phyloP scores from a whole-genome alignment of 1,140 invertebrate genomes.

The Formica selysi region DNA sequence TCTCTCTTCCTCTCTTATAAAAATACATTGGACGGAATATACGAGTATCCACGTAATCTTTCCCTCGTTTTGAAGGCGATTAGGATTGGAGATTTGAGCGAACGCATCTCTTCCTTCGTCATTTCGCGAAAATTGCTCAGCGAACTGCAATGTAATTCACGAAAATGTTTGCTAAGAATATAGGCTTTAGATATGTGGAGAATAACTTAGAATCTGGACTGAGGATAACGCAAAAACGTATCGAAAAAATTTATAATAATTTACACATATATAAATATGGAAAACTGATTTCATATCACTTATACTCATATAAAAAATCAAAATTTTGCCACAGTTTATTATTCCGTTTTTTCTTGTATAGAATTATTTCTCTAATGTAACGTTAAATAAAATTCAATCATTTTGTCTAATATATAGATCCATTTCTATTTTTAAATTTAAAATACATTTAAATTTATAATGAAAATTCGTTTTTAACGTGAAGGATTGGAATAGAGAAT shows the following conservation, averaged over 20 bases:
- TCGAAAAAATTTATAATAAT: not conserved
- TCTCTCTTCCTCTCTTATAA: constrained; percentile 75
- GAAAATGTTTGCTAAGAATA: constrained; percentile 25
- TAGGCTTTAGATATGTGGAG: not conserved
- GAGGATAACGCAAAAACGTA: not conserved
- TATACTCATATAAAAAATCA: too few species aligned
- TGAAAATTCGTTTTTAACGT: not conserved
- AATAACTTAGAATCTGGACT: not conserved
- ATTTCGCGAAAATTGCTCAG: constrained; percentile 5
- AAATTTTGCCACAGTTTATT: not conserved
- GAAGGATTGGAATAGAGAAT: not conserved
- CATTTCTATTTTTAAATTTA: not conserved
- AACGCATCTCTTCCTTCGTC: constrained; percentile 21
- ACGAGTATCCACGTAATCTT: constrained; percentile 69
- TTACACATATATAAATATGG: constrained; percentile 25
- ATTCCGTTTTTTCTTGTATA: not conserved
- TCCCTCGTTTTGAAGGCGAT: constrained; percentile 35
- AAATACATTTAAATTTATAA: constrained; percentile 3
- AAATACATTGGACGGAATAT: constrained; percentile 84
- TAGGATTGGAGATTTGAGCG: constrained; percentile 37
- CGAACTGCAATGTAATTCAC: not conserved
- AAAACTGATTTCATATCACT: not conserved
- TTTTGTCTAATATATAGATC: not conserved
- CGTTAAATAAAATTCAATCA: not conserved
- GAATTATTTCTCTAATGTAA: not conserved